Conservation (phyloP, 2,888 invertebrate genomes). For the Cheilosia vulpina region DNA sequence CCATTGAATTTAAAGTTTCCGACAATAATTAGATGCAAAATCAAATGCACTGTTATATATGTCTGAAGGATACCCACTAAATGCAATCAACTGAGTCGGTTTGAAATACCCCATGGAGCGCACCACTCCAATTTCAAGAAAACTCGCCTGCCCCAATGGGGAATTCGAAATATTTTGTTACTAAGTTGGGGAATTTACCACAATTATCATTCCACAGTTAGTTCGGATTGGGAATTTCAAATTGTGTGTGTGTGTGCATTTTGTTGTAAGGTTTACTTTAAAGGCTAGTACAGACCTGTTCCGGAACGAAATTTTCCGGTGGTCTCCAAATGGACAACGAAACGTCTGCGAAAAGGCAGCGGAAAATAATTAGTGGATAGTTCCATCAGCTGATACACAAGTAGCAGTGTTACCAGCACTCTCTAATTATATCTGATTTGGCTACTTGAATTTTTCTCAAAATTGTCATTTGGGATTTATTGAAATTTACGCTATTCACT, state of each 20-base stretch:
- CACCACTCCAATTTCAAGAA: not conserved
- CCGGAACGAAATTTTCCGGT: too few species aligned
- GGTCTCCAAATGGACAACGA: too few species aligned
- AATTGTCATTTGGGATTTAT: too few species aligned
- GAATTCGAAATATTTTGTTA: not conserved
- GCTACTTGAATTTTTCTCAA: too few species aligned
- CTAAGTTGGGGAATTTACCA: slow-evolving; percentile 45
- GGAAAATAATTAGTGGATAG: too few species aligned
- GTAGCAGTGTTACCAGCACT: too few species aligned
- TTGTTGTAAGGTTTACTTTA: slow-evolving; percentile 14
- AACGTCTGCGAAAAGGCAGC: too few species aligned
- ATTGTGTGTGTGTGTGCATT: slow-evolving; percentile 8
- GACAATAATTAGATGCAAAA: slow-evolving; percentile 15
- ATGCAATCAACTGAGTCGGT: not conserved
- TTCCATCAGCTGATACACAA: too few species aligned
- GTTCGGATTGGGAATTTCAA: not conserved
- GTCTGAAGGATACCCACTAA: not conserved
- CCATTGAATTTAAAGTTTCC: slow-evolving; percentile 28
- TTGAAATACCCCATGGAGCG: not conserved
- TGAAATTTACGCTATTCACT: too few species aligned
- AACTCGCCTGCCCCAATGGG: not conserved
- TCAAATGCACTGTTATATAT: not conserved
- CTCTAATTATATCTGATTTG: too few species aligned
- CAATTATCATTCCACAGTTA: slow-evolving; percentile 50
- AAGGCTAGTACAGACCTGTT: too few species aligned